Conservation (phyloP, 1,140 invertebrate species). For the Neodiprion fabricii region DNA sequence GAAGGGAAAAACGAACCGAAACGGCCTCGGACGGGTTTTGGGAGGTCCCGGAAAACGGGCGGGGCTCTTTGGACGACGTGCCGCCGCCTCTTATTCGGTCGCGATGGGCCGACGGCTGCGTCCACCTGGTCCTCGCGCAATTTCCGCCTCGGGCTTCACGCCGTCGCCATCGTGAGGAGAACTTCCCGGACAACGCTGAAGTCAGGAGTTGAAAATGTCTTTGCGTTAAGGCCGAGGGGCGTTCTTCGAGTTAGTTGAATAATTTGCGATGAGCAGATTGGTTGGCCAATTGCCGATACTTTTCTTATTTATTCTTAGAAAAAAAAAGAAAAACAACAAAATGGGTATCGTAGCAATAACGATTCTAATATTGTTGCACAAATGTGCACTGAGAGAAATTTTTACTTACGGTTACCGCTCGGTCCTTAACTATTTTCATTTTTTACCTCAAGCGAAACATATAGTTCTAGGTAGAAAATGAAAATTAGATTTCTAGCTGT, state of each 20-base stretch:
- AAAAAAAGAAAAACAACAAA: too few relatives aligned
- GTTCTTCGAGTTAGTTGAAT: background rate
- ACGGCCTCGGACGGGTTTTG: slow-evolving; percentile 32
- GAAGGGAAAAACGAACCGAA: background rate
- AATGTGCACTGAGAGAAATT: too few relatives aligned
- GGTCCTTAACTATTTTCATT: too few relatives aligned
- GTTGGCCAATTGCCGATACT: background rate
- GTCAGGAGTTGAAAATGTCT: background rate
- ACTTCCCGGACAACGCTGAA: slow-evolving; percentile 1
- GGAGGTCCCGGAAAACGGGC: slow-evolving; percentile 41
- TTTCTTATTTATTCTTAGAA: too few relatives aligned
- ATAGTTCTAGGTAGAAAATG: too few relatives aligned
- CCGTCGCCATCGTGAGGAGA: background rate
- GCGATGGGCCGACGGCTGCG: slow-evolving; percentile 32
- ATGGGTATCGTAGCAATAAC: too few relatives aligned
- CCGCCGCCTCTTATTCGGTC: slow-evolving; percentile 29
- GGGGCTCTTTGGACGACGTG: slow-evolving; percentile 31
- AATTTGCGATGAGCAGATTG: background rate
- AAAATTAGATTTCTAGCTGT: too few relatives aligned
- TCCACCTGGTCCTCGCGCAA: slow-evolving; percentile 38
- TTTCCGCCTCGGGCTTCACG: background rate
- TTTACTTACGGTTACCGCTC: too few relatives aligned
- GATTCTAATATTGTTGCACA: too few relatives aligned
- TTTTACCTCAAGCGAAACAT: fast-evolving
- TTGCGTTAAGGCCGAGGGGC: background rate